Evolutionary conservation across 2,113 vertebrate genomes (phyloP), one percentile per base, ranked within the genome.

Genomic region (Apteryx mantelli): DNA sequence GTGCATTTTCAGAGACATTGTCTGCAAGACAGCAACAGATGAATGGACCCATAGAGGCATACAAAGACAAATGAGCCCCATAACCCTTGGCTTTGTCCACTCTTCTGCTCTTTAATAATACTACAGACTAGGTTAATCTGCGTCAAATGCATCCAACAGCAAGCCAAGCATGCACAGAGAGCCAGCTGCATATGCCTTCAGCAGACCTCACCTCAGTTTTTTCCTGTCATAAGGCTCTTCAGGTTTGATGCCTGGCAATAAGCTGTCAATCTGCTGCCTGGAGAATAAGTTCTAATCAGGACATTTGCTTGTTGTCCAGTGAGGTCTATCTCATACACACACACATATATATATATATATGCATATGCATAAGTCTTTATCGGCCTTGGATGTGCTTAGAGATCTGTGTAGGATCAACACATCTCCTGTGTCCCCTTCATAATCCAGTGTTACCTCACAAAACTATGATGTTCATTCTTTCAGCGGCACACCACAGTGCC

Each of bases 1-100:
- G 34, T 82, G 19, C 36, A 42, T 44, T 81, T 85, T 50, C 25
- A 12, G 84, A 89, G 84, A 89, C 14, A 11, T 44, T 83, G 75
- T 71, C 90, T 97, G 89, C 91, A 64, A 88, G 91, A 77, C 20
- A 69, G 56, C 56, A 84, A 22, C 52, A 95, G 96, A 93, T 78
- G 87, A 94, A 95, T 24, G 50, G 52, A 74, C 32, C 56, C 77
- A 18, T 16, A 91, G 89, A 79, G 74, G 32, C 40, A 32, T 24
- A 32, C 46, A 55, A 88, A 87, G 61, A 96, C 64, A 86, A 93
- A 95, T 78, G 61, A 78, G 86, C 79, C 86, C 64, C 64, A 84
- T 87, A 78, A 92, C 78, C 64, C 63, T 46, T 83, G 60, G 79
- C 77, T 82, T 60, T 60, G 32, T 86, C 74, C 71, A 73, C 83